phyloP scores from a whole-genome alignment of 1,140 invertebrate species.

The Zaprionus davidi region DNA sequence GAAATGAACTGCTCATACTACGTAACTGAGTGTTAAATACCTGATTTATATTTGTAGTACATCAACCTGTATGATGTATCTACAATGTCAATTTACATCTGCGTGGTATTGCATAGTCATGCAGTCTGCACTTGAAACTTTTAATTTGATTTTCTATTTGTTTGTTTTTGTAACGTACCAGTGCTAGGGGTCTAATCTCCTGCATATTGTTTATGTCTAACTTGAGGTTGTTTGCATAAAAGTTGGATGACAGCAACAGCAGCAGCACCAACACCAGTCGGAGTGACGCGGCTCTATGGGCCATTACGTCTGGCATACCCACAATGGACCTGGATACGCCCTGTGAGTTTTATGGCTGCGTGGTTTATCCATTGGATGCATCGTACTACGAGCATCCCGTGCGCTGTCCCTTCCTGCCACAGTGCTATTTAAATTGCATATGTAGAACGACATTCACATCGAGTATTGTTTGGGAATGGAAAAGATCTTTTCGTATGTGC shows the following conservation, averaged over 20 bases:
- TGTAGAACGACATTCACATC: slow-evolving; percentile 26
- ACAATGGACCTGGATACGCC: slow-evolving; percentile 32
- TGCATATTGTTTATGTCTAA: slow-evolving; percentile 51
- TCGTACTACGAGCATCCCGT: background rate
- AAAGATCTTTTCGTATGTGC: background rate
- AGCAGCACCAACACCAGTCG: background rate
- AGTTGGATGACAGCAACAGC: slow-evolving; percentile 19
- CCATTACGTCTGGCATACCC: slow-evolving; percentile 34
- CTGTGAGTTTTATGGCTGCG: slow-evolving; percentile 34
- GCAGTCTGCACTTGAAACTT: slow-evolving; percentile 4
- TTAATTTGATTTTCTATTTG: slow-evolving; percentile 36
- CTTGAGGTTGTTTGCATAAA: slow-evolving; percentile 49
- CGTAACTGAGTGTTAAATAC: background rate
- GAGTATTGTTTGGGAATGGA: slow-evolving; percentile 32
- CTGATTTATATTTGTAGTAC: background rate
- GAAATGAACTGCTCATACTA: background rate
- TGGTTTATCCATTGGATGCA: slow-evolving; percentile 12
- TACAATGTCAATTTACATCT: background rate
- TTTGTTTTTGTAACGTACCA: background rate
- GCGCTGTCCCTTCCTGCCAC: background rate
- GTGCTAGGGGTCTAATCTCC: slow-evolving; percentile 19
- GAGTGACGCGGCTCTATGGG: slow-evolving; percentile 38
- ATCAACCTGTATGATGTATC: background rate
- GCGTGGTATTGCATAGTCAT: slow-evolving; percentile 2
- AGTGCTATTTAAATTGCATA: slow-evolving; percentile 7